Evolutionary conservation across 1,140 invertebrate genomes (phyloP).

Genomic region (Planococcus citri): DNA sequence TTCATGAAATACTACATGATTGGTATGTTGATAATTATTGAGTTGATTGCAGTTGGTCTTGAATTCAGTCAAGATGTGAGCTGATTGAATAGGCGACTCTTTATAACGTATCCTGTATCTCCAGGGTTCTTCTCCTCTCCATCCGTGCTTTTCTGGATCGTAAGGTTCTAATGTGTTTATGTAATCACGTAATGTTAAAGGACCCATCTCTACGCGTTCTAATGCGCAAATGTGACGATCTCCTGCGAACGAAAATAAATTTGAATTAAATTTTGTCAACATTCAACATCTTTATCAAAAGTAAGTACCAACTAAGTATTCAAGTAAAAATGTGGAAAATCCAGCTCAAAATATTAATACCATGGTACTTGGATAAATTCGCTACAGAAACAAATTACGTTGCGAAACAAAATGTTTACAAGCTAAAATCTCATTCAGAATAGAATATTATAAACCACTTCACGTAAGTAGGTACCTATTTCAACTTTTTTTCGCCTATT

Average conservation of each 20-base stretch:
- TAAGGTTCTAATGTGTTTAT: constrained; percentile 29
- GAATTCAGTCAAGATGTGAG: background rate
- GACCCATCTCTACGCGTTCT: constrained; percentile 25
- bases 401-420: no score
- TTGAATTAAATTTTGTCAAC: background rate
- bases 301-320: no score
- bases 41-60: background rate
- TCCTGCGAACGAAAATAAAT: background rate
- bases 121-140: constrained; percentile 28
- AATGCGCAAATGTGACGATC: background rate
- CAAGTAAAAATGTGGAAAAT: no score
- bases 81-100: background rate
- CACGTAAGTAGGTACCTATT: no score
- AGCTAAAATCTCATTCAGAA: no score
- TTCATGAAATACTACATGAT: constrained; percentile 5
- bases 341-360: no score
- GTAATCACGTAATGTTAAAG: constrained; percentile 28
- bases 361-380: no score
- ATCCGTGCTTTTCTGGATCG: constrained; percentile 29
- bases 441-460: no score
- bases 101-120: constrained; percentile 16
- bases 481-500: no score
- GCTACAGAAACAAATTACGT: no score
- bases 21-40: constrained; percentile 6
- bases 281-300: no score